Evolutionary conservation across 2,797 vertebrate genomes (phyloP).

Genomic region (Dendrocincla tyrannina): DNA sequence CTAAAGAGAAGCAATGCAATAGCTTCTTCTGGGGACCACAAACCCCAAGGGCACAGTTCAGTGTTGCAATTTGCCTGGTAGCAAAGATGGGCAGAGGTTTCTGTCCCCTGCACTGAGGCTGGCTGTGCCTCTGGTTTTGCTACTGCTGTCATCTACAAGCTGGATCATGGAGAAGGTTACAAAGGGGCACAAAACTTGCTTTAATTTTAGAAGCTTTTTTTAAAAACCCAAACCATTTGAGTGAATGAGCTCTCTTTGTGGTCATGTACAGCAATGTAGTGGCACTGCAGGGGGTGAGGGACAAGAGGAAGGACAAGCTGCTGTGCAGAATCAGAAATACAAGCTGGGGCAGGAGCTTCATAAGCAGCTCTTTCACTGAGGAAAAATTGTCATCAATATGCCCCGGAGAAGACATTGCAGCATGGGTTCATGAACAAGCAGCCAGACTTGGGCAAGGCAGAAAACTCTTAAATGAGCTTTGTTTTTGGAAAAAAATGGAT

Average conservation of each 20-base stretch:
- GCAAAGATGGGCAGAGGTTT: background rate
- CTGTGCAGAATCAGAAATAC: background rate
- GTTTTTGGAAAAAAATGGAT: background rate
- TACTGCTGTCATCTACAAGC: background rate
- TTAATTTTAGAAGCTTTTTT: background rate
- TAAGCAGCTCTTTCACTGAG: background rate
- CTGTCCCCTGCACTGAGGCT: background rate
- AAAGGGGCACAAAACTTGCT: background rate
- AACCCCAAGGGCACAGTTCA: background rate
- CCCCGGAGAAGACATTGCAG: background rate
- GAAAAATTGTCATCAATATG: background rate
- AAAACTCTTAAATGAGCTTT: background rate
- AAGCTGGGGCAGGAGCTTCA: background rate
- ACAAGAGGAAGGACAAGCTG: background rate
- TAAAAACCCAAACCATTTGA: background rate
- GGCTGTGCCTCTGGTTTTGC: background rate
- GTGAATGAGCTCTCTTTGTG: background rate
- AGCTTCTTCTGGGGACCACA: background rate
- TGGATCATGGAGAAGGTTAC: background rate
- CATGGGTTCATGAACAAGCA: background rate
- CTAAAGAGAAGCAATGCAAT: background rate
- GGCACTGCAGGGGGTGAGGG: background rate
- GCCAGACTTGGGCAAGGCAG: background rate
- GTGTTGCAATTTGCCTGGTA: background rate
- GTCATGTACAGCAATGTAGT: background rate